A percentile compares a stretch with the other conserved stretches of the same genome.
phyloP scores from a whole-genome alignment of 2,113 vertebrate genomes.

The Hipposideros armiger region DNA sequence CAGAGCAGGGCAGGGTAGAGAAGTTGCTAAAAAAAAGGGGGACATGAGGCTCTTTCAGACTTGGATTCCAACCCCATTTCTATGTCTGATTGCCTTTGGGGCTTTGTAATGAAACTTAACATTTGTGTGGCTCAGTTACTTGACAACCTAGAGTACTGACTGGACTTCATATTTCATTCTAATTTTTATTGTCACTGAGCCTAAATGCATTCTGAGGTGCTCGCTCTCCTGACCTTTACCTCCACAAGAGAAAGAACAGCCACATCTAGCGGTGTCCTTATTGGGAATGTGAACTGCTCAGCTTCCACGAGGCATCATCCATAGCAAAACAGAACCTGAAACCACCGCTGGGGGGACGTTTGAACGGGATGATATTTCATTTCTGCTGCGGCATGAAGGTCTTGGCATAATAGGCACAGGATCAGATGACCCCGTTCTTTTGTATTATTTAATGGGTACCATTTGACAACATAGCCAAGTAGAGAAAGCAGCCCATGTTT shows the following conservation, averaged over 20 bases:
- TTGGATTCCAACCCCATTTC: background rate
- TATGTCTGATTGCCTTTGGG: background rate
- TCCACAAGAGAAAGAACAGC: background rate
- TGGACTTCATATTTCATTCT: background rate
- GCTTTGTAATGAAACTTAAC: background rate
- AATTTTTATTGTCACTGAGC: background rate
- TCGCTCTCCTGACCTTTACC: background rate
- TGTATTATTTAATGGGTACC: background rate
- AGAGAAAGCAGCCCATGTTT: background rate
- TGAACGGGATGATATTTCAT: background rate
- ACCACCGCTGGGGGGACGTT: background rate
- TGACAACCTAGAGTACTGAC: background rate
- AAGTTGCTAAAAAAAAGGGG: background rate
- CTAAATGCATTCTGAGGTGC: background rate
- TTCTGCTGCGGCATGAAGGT: background rate
- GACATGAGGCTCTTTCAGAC: background rate
- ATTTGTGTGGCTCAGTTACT: background rate
- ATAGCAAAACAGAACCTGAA: background rate
- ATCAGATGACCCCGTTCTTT: background rate
- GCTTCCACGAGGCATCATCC: background rate
- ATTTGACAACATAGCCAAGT: background rate
- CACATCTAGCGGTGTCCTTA: background rate
- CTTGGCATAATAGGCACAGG: background rate
- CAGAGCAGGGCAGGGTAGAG: background rate
- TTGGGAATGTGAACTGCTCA: background rate